Base-by-base conservation (phyloP, 2,113 vertebrate species). In the Gallinago paraguaiae region DNA sequence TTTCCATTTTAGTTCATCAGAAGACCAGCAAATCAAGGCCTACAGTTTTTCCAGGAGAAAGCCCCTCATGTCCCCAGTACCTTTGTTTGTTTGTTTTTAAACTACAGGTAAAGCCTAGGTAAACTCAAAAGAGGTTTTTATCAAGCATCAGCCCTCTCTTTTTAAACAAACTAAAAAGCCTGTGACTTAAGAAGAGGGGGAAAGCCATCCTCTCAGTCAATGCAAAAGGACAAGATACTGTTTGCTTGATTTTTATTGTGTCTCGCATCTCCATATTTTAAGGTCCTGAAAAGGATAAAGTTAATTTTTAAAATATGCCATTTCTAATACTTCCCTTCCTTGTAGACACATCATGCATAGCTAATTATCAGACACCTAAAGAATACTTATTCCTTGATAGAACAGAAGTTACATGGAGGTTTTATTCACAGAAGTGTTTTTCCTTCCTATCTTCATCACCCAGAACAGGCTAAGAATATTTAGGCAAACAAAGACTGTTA, bases 271-370 rank as follows among this genome's bases (percentile, higher is more conserved):
- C n/a, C 22, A 2, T n/a, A 60, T 45, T 67, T 64, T 31, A 82
- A 60, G 6, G 11, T 50, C 12, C 5, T 77, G 59, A 41, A 13
- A 77, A 61, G 25, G 4, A 54, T 20, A 19, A 60, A 48, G 8
- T 8, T 6, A 35, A 23, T 39, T 82, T 80, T 90, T 37, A 53
- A 77, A 61, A 74, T 11, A 76, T 1, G 7, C 3, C 33, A 28
- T 53, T 83, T 53, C 17, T 65, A 56, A 57, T 15, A n/a, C 23
- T 69, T 76, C 25, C 23, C 41, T 41, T 93, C 30, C 41, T 69
- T 30, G 8, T 25, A 43, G 41, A 17, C 2, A 6, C 7, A 14
- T 2, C 1, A 64, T 8, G 10, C 15, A 57, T 2, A 22, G 4
- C 13, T 57, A 74, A 70, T 31, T 33, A 71, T 51, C 56, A 83